Base-by-base conservation (phyloP, 2,888 invertebrate species). In the Dione vanillae region DNA sequence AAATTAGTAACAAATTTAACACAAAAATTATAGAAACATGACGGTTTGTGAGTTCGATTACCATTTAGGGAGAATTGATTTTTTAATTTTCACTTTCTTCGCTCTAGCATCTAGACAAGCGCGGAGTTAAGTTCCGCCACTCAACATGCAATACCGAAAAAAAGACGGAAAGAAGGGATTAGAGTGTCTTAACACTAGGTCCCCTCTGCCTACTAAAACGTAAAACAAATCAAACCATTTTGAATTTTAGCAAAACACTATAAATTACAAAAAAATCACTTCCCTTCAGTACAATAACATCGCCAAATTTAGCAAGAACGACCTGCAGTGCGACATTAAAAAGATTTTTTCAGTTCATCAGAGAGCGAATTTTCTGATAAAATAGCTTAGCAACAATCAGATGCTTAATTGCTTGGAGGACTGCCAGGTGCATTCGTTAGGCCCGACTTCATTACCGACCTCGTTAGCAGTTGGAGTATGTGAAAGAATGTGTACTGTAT, bases 351-450 rank as follows among this genome's bases (percentile, higher is more conserved):
- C 20, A 51, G 61, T 62, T 45, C 62, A 54, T 54, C 68, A 62
- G 62, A 67, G 20, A 62, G 54, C 54, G 37, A 37, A 62, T 62
- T 54, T 52, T 59, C 14, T 61, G 65, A 45, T 59, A 69, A 71
- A 71, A 74, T 69, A 71, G 68, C 67, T 65, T 68, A 72, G 75
- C 70, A 77, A 76, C 77, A 75, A 78, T 77, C 78, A 74, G 65
- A 69, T 69, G 77, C 76, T 77, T 81, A 79, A 82, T 81, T 82
- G 80, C 75, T 80, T 80, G 82, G 82, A 77, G 64, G 56, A 56
- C 67, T 52, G 80, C 82, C 80, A 82, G 78, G 72, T 76, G 75
- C 75, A 74, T 74, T 74, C 75, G 79, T 75, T 77, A 75, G 70
- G 56, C 73, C 72, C 74, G 67, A 72, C 73, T 75, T 75, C 76